A percentile compares a stretch with the other conserved stretches of the same genome.
These are phyloP conservation scores for Sebastes vulpes DNA, from an alignment of 2,797 vertebrate genomes.

Conservation along the genomic window DNA sequence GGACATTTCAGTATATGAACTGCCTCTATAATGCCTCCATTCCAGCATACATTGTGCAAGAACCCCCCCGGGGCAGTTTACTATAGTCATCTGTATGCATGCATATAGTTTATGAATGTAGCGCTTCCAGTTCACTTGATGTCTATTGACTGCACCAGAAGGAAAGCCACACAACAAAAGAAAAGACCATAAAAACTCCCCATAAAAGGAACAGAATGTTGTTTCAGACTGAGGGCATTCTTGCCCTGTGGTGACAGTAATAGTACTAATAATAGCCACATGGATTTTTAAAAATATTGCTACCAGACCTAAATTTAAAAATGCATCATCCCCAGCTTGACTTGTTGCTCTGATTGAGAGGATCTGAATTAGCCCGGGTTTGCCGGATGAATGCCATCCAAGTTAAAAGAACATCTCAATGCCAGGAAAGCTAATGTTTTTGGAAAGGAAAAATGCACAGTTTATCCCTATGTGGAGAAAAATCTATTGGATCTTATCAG, in stretches of 20 bases:
- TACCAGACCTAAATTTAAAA: neutral
- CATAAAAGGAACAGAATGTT: neutral
- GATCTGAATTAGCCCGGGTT: constrained; percentile 10
- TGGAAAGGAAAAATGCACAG: constrained; percentile 45
- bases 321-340: neutral
- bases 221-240: neutral
- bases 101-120: neutral
- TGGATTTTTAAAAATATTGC: neutral
- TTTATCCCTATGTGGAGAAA: constrained; percentile 64
- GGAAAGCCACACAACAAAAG: neutral
- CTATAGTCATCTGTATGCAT: neutral
- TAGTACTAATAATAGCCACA: neutral
- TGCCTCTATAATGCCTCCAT: neutral
- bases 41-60: constrained; percentile 5
- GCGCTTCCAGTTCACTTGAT: constrained; percentile 11
- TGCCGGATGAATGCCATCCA: constrained; percentile 22
- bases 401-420: constrained; percentile 38
- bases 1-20: neutral
- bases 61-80: neutral
- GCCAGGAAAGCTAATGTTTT: constrained; percentile 58
- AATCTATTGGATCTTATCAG: constrained; percentile 78
- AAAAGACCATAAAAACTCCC: neutral
- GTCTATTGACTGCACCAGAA: neutral
- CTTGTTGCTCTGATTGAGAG: constrained; percentile 31
- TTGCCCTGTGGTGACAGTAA: neutral